Base-by-base conservation (phyloP, 2,113 vertebrate genomes). In the Chloroceryle aenea region DNA sequence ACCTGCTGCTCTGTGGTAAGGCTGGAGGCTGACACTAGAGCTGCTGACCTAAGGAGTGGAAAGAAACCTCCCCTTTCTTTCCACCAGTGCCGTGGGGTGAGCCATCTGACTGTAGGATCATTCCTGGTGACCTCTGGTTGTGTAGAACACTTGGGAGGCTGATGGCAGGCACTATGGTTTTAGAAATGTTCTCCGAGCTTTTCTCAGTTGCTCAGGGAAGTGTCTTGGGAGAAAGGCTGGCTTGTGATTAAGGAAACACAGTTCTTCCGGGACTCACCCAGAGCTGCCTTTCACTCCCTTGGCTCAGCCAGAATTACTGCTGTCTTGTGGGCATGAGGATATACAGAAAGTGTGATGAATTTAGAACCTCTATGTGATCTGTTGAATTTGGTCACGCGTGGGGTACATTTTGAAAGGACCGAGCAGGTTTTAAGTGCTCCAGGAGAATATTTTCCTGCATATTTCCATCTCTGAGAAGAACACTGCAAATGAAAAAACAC, bases 381-480 rank as follows among this genome's bases (percentile, higher is more conserved):
- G 5, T 38, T 0, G 0, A 56, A 64, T 79, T 45, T 42, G 42
- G 17, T 84, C n/a, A 50, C 18, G 4, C 8, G 7, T 50, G 18
- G 40, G 7, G 7, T 69, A 42, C 18, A 27, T 85, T 89, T 87
- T 73, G 15, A 34, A 42, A 32, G 15, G 58, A 58, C 48, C 11
- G 15, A 2, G 7, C 23, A 81, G 68, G 14, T 73, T 29, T 53
- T 83, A 74, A 38, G 23, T 76, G 32, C 36, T 82, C 18, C 47
- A 14, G 68, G n/a, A 83, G 69, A 77, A 66, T 52, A 66, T 40
- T 53, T 92, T 40, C 53, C 36, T 68, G 38, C 7, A 2, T 67
- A 48, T 89, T 78, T 92, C 25, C 25, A 26, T 59, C 20, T 80
- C 34, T 14, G 10, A 69, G 84, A 80, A 93, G 56, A 47, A 61